phyloP scores from a whole-genome alignment of 2,888 invertebrate genomes.

The Andrena marginata region DNA sequence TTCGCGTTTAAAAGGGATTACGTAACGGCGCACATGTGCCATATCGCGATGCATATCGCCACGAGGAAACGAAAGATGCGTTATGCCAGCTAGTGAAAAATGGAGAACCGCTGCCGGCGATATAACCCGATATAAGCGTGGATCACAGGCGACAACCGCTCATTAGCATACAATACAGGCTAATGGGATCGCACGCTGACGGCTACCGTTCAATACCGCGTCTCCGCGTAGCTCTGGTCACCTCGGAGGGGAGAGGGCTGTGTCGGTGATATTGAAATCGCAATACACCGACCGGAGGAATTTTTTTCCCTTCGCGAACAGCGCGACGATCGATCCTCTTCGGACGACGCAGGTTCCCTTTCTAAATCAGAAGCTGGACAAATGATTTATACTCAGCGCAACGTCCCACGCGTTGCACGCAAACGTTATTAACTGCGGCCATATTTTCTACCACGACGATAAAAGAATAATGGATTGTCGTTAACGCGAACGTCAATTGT shows the following conservation, averaged over 20 bases:
- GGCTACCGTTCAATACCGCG: slow-evolving; percentile 78
- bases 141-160: slow-evolving; percentile 81
- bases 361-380: not conserved
- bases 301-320: slow-evolving; percentile 4
- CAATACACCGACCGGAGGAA: slow-evolving; percentile 2
- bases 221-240: slow-evolving; percentile 57
- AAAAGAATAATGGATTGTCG: slow-evolving; percentile 3
- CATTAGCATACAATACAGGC: slow-evolving; percentile 83
- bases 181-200: slow-evolving; percentile 82
- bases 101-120: slow-evolving; percentile 73
- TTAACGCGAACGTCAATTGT: not conserved
- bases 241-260: slow-evolving; percentile 39
- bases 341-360: not conserved
- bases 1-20: not conserved
- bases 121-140: slow-evolving; percentile 77
- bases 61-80: slow-evolving; percentile 30
- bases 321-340: not conserved
- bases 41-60: not conserved
- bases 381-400: not conserved
- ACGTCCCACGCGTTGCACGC: not conserved
- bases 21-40: not conserved
- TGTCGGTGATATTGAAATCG: slow-evolving; percentile 50
- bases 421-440: not conserved
- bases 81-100: slow-evolving; percentile 52
- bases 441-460: not conserved